Evolutionary conservation across 2,888 invertebrate species (phyloP).

Genomic region (Cataglyphis rosenhaueri): DNA sequence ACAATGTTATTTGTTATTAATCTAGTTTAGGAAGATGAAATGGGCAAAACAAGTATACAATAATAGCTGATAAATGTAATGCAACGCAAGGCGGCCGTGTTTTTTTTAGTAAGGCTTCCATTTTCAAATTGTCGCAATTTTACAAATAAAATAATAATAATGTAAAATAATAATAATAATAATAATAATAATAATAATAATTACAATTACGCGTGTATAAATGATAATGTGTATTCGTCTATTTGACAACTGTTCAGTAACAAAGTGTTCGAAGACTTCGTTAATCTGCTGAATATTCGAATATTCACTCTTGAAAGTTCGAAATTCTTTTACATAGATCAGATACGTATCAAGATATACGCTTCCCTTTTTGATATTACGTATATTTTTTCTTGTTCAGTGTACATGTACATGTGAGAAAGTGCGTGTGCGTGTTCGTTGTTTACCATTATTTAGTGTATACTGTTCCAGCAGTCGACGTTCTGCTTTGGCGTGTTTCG

Average conservation of each 20-base stretch:
- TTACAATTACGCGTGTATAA: constrained; percentile 62
- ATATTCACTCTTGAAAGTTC: neutral
- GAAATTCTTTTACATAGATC: constrained; percentile 17
- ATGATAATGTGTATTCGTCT: constrained; percentile 65
- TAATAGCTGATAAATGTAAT: constrained; percentile 76
- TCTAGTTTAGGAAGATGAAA: constrained; percentile 79
- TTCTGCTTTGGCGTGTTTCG: constrained; percentile 39
- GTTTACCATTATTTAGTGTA: constrained; percentile 48
- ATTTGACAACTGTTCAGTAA: constrained; percentile 25
- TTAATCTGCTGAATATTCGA: constrained; percentile 1
- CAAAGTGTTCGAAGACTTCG: neutral
- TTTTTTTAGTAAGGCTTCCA: constrained; percentile 63
- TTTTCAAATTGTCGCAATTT: constrained; percentile 57
- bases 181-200: constrained; percentile 44
- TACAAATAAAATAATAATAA: constrained; percentile 20
- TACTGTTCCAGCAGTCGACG: constrained; percentile 58
- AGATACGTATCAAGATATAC: constrained; percentile 44
- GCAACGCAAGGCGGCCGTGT: constrained; percentile 75
- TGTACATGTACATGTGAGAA: constrained; percentile 35
- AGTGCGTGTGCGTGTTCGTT: constrained; percentile 40
- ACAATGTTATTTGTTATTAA: constrained; percentile 79
- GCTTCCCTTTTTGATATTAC: constrained; percentile 36
- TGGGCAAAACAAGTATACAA: constrained; percentile 76
- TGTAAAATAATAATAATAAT: constrained; percentile 49
- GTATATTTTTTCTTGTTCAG: constrained; percentile 37